A percentile compares a stretch with the other conserved stretches of the same genome.
These are phyloP conservation scores for Platycercus adscitus DNA, from an alignment of 2,113 vertebrate genomes.

Conservation along the genomic window DNA sequence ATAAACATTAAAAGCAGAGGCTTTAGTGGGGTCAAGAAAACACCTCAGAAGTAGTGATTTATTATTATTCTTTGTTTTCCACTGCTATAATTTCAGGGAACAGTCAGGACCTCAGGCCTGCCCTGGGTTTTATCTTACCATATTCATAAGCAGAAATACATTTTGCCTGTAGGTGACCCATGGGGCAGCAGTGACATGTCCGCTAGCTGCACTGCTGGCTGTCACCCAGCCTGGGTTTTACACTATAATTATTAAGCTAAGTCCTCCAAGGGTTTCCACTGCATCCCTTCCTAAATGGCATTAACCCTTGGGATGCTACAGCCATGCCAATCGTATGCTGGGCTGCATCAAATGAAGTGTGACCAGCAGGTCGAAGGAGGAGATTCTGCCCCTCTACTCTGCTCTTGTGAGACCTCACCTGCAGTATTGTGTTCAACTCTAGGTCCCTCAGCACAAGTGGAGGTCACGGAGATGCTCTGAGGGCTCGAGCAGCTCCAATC, in stretches of 20 bases:
- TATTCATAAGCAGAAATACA: background rate
- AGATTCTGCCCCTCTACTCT: background rate
- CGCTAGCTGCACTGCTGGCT: background rate
- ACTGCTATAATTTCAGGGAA: background rate
- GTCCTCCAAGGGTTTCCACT: background rate
- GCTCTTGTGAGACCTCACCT: background rate
- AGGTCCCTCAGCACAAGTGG: background rate
- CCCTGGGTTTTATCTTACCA: background rate
- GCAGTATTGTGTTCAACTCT: background rate
- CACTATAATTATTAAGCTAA: background rate
- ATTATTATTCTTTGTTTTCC: too few relatives aligned
- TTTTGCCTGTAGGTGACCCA: background rate
- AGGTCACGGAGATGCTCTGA: background rate
- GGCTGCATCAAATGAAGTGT: background rate
- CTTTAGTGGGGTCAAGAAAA: background rate
- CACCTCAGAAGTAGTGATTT: background rate
- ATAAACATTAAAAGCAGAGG: background rate
- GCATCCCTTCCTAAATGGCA: background rate
- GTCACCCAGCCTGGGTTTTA: background rate
- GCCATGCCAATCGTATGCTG: background rate
- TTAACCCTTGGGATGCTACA: background rate
- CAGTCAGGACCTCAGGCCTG: background rate
- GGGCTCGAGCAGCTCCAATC: background rate
- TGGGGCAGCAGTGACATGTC: background rate
- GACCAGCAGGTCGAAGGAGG: background rate